phyloP scores from a whole-genome alignment of 2,113 vertebrate genomes.

The Calonectris borealis region DNA sequence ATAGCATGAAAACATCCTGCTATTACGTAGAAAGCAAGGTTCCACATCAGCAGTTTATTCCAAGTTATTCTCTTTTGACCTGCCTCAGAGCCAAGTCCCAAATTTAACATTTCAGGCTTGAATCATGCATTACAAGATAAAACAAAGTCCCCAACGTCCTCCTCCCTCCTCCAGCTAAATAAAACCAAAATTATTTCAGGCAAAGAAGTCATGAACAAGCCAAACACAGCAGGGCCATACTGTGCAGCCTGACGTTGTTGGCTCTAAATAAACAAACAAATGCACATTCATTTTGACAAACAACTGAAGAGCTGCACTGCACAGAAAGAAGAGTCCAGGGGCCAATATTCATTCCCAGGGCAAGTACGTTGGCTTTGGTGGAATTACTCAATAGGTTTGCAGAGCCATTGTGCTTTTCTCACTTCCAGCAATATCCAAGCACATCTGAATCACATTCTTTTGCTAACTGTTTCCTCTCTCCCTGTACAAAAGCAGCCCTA shows the following conservation, averaged over 20 bases:
- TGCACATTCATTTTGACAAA: slow-evolving; percentile 18
- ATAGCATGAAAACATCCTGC: not conserved
- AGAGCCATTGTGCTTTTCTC: slow-evolving; percentile 21
- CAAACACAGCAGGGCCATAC: slow-evolving; percentile 13
- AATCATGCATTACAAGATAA: slow-evolving; percentile 8
- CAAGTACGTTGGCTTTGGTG: not conserved
- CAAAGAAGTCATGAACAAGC: slow-evolving; percentile 30
- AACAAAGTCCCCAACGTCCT: not conserved
- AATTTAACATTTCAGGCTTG: not conserved
- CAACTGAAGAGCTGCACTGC: slow-evolving; percentile 8
- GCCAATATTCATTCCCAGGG: slow-evolving; percentile 22
- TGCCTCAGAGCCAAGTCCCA: slow-evolving; percentile 3
- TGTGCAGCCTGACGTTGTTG: not conserved
- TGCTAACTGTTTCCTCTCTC: not conserved
- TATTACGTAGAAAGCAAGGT: not conserved
- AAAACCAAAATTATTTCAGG: slow-evolving; percentile 23
- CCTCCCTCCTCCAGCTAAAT: not conserved
- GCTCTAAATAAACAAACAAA: slow-evolving; percentile 44
- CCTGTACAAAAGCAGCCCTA: not conserved
- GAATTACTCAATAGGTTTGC: slow-evolving; percentile 35
- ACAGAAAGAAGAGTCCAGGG: slow-evolving; percentile 13
- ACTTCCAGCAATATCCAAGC: slow-evolving; percentile 20
- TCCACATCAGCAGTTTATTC: not conserved
- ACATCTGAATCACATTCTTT: slow-evolving; percentile 40
- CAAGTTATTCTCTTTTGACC: slow-evolving; percentile 22